Conservation (phyloP, 1,140 invertebrate species). For the Diabrotica undecimpunctata region DNA sequence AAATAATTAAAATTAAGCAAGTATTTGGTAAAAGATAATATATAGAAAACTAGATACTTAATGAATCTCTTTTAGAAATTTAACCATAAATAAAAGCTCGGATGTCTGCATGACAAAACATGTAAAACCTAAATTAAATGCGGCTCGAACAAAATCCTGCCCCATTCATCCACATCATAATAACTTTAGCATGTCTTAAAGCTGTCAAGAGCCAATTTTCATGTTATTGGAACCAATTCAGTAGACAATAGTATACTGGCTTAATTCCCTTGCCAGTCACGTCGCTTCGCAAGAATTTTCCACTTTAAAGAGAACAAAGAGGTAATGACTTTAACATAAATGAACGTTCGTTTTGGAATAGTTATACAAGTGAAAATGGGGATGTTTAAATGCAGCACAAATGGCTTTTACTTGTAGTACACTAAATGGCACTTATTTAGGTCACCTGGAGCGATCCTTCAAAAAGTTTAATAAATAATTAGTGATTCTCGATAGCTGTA, state of each 20-base stretch:
- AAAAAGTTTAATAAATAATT: no score
- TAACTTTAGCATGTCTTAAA: constrained; percentile 1
- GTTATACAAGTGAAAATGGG: constrained; percentile 1
- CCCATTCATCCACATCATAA: not conserved
- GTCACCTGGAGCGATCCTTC: no score
- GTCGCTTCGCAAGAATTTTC: not conserved
- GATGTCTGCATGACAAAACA: no score
- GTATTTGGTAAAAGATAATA: no score
- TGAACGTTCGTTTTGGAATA: constrained; percentile 2
- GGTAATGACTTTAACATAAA: not conserved
- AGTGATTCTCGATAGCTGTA: no score
- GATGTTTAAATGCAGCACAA: not conserved
- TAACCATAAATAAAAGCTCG: no score
- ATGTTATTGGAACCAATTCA: constrained; percentile 2
- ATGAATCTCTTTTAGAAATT: no score
- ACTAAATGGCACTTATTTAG: no score
- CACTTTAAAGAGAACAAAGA: constrained; percentile 2
- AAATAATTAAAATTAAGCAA: no score
- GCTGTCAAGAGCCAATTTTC: not conserved
- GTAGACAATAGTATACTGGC: not conserved
- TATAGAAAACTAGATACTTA: no score
- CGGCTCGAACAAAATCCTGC: not conserved
- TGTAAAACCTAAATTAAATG: no score
- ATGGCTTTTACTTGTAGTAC: no score
- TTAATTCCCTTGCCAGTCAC: not conserved